Base-by-base conservation (phyloP, 2,888 invertebrate genomes). In the Gymnosoma rotundatum region DNA sequence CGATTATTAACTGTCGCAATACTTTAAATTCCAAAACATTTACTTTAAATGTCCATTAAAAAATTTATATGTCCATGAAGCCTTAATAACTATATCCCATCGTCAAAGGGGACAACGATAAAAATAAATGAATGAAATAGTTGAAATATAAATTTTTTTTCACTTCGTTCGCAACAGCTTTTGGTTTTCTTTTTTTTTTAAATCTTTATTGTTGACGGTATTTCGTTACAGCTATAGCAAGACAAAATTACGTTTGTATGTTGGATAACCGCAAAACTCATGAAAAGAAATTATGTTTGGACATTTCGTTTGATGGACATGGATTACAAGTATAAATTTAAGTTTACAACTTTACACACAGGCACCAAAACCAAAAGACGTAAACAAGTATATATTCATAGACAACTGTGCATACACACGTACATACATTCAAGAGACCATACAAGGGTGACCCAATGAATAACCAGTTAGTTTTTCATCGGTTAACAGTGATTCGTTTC, bases 291-390 rank as follows among this genome's bases (percentile, higher is more conserved):
- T 84, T 86, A 83, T 84, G 74, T 84, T 84, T 84, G 84, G 83
- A 86, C 83, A 83, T 84, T 84, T 79, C 76, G 70, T 86, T 85
- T 86, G 86, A 86, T 83, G 80, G 83, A 83, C 80, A 84, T 83
- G 84, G 83, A 84, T 84, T 86, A 86, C 79, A 73, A 81, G 78
- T 79, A 82, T 74, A 78, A 83, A 82, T 83, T 83, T 84, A 76
- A 84, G 83, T 84, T 80, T 84, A 63, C 66, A 79, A 83, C 86
- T 86, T 85, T 85, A 87, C 87, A 86, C 78, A 78, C 86, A 81
- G 58, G 52, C 83, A 76, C 2, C 45, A 48, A 61, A 61, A 45
- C 38, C 16, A 25, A 50, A 50, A 64, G 48, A 54, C 36, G 20
- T 45, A 61, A 21, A 63, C 45, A 48, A 18, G 36, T 7, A 76